Conservation (phyloP, 2,797 vertebrate genomes). For the Squalus acanthias region DNA sequence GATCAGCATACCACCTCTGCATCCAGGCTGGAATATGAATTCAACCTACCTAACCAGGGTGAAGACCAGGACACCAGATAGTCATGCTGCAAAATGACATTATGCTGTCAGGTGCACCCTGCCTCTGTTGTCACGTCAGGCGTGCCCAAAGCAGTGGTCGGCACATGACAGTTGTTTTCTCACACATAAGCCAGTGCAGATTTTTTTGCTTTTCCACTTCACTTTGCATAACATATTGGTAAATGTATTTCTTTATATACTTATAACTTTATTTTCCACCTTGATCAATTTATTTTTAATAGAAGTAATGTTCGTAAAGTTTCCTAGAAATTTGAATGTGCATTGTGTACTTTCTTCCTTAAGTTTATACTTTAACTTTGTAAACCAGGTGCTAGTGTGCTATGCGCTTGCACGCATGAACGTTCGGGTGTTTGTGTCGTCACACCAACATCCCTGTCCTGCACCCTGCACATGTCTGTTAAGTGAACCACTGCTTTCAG, state of each 20-base stretch:
- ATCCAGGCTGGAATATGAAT: background rate
- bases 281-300: background rate
- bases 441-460: background rate
- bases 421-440: background rate
- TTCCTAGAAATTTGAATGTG: background rate
- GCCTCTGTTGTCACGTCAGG: background rate
- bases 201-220: background rate
- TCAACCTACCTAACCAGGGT: background rate
- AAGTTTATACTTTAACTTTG: background rate
- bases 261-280: background rate
- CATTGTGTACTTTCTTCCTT: too few species aligned
- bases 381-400: background rate
- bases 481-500: background rate
- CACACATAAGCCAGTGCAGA: background rate
- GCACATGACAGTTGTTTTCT: background rate
- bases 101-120: background rate
- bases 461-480: background rate
- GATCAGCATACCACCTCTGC: background rate
- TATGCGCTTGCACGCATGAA: background rate
- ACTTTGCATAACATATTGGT: background rate
- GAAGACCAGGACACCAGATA: background rate
- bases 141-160: background rate
- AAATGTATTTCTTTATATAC: background rate
- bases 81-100: background rate
- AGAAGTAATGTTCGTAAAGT: background rate